Conservation (phyloP, 2,797 vertebrate species). For the Trichosurus vulpecula region DNA sequence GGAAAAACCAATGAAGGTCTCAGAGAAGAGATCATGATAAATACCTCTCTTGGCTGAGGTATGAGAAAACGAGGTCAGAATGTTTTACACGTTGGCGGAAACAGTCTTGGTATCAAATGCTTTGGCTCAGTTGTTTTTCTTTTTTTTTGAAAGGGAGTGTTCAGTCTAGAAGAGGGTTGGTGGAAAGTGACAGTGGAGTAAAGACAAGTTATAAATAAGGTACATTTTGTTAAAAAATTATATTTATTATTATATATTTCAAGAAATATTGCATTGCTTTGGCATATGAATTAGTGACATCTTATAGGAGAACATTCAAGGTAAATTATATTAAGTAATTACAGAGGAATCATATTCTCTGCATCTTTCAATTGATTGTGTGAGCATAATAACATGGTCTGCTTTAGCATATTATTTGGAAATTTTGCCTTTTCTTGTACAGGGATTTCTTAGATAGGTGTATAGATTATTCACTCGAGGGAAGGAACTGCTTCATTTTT, state of each 20-base stretch:
- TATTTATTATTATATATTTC: not conserved
- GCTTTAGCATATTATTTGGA: not conserved
- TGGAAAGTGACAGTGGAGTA: not conserved
- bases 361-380: not conserved
- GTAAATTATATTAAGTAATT: not conserved
- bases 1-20: not conserved
- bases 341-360: not conserved
- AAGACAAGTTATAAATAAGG: not conserved
- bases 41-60: not conserved
- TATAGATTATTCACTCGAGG: not conserved
- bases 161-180: not conserved
- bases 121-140: not conserved
- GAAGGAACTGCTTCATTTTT: not conserved
- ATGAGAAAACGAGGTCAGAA: not conserved
- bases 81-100: not conserved
- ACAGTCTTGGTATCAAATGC: not conserved
- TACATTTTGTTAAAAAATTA: not conserved
- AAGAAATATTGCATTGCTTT: not conserved
- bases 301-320: not conserved
- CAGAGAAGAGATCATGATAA: not conserved
- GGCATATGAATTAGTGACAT: not conserved
- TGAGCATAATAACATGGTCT: not conserved
- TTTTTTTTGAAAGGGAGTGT: not conserved
- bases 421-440: not conserved
- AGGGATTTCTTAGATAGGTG: not conserved